These are phyloP conservation scores for Falco punctatus DNA, from an alignment of 2,113 vertebrate genomes.

Conservation along the genomic window DNA sequence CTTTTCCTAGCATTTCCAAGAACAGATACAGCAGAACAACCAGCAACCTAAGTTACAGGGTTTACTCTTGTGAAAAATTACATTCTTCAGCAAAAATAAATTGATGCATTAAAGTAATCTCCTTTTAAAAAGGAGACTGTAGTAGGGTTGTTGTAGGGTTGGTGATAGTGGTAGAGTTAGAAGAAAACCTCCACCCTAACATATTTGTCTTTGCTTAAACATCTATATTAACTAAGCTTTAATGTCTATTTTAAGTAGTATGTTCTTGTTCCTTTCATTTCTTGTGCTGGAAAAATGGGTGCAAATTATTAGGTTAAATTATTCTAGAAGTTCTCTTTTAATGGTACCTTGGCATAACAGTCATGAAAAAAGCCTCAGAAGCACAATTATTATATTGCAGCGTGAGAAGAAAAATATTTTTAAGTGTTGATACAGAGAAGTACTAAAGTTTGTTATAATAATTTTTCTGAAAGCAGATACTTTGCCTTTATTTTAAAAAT, in stretches of 20 bases:
- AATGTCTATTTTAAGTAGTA: not conserved
- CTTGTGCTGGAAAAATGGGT: not conserved
- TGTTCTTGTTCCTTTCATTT: not conserved
- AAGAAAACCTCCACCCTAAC: not conserved
- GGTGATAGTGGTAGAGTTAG: not conserved
- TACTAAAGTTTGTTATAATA: not conserved
- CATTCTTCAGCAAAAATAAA: not conserved
- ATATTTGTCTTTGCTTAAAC: not conserved
- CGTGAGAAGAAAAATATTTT: not conserved
- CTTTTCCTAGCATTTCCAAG: not conserved
- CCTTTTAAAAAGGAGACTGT: not conserved
- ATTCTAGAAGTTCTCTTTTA: not conserved
- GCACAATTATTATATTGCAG: not conserved
- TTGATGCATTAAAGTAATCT: not conserved
- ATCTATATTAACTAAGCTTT: not conserved
- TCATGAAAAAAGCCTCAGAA: not conserved
- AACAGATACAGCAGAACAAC: not conserved
- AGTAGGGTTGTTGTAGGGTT: not conserved
- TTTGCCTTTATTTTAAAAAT: not conserved
- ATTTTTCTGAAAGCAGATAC: not conserved
- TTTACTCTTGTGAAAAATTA: not conserved
- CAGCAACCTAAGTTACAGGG: not conserved
- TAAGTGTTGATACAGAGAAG: not conserved
- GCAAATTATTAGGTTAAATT: not conserved
- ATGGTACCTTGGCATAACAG: not conserved